Evolutionary conservation across 2,797 vertebrate genomes (phyloP).

Genomic region (Etheostoma perlongum): DNA sequence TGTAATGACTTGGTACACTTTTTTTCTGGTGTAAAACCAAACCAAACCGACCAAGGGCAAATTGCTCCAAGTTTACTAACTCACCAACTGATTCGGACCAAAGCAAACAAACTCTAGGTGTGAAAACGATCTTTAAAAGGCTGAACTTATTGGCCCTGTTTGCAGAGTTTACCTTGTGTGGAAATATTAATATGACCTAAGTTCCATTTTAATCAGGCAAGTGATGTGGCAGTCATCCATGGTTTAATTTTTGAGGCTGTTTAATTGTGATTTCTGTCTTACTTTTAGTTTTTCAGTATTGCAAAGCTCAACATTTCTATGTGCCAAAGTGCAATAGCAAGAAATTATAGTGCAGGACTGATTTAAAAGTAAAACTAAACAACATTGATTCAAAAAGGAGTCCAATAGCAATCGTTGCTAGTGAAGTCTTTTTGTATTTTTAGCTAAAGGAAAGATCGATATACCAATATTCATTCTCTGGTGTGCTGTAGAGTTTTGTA

Average conservation of each 20-base stretch:
- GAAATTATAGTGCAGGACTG: not conserved
- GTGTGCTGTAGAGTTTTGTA: constrained; percentile 28
- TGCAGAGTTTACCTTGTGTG: no score
- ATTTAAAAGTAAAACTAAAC: not conserved
- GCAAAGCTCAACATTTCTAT: not conserved
- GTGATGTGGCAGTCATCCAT: not conserved
- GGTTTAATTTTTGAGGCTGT: not conserved
- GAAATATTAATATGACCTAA: no score
- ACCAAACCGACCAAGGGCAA: no score
- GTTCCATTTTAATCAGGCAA: not conserved
- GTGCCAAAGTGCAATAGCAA: not conserved
- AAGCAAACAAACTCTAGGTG: no score
- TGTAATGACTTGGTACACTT: no score
- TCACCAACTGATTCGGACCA: no score
- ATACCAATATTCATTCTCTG: not conserved
- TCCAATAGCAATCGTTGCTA: not conserved
- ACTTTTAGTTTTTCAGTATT: no score
- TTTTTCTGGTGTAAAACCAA: no score
- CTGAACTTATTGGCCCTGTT: no score
- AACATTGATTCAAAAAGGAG: not conserved
- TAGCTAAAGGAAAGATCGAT: constrained; percentile 20
- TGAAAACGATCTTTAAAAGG: no score
- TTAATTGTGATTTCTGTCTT: no score
- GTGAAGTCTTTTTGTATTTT: not conserved
- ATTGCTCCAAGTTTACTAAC: no score